Base-by-base conservation (phyloP, 2,113 vertebrate species). In the Ia io region DNA sequence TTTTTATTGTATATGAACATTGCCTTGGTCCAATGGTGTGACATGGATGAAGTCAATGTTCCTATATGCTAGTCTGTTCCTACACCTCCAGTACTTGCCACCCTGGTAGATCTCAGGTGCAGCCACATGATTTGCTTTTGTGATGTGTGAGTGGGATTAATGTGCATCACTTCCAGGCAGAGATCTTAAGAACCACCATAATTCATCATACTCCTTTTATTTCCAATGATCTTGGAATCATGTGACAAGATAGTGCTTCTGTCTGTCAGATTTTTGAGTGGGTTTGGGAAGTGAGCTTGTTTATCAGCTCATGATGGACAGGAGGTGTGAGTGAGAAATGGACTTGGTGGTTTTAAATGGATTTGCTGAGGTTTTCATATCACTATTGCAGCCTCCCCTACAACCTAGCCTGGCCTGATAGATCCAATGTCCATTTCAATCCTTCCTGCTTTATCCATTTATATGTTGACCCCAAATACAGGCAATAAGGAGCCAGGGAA, bases 41-140 rank as follows among this genome's bases (percentile, higher is more conserved):
- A 32, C 63, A 32, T 65, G 63, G 30, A n/a, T n/a, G 30, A 67
- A 67, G 32, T n/a, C 63, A 67, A 67, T 32, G 47, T 59, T 88
- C 59, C 32, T 83, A 1, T 2, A 1, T 32, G 0, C 22, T 23
- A 12, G 16, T n/a, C 44, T 9, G 1, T 28, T 47, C 18, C 13
- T 56, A 18, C 0, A 53, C 16, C 18, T 44, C 16, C 7, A 53
- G 44, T 67, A 35, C n/a, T 37, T 44, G 30, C 0, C 44, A 11
- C 32, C 23, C 25, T 6, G 40, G 22, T n/a, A 14, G 51, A 8
- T 42, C 67, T 73, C 47, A 10, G 32, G 4, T 17, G 16, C 37
- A 69, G 18, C 63, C 49, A 8, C 2, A 0, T 7, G 49, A 51
- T 9, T 61, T 37, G 61, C 23, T 3, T 25, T 40, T 25, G 22